Evolutionary conservation across 2,113 vertebrate genomes (phyloP), one percentile per base, ranked within the genome.

Genomic region (Perca schrenkii): DNA sequence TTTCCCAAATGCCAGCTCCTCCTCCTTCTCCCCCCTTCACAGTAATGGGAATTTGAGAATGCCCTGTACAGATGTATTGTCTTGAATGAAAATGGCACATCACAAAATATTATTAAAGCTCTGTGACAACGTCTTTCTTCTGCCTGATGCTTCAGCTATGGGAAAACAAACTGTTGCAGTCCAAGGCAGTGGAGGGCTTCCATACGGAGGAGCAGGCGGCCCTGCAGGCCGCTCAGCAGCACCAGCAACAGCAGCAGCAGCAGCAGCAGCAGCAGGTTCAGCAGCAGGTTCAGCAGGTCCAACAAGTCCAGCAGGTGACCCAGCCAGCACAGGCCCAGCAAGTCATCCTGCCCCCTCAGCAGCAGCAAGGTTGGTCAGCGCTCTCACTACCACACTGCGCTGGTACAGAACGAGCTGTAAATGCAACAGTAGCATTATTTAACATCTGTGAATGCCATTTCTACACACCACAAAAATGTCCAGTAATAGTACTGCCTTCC

Each of bases 151-250:
- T 56, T 17, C 87, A 99, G 98, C 96, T 99, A 31, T 99, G 98
- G 98, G 98, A 99, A 93, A 99, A 95, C 94, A 99, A 99, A 79
- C 94, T 99, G 89, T 95, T 98, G 96, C 98, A 99, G 93, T 99
- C 98, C 5, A 99, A 99, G 90, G 97, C 98, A 28, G 98, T 99
- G 91, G 98, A 99, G 90, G 98, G 98, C 78, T 99, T 99, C 95
- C 97, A 99, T 80, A 97, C 98, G 1, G 98, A 99, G 88, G 98
- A 99, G 85, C 98, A 98, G 90, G 96, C 96, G 65, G 96, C 97
- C 92, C 94, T 98, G 76, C 92, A 98, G 93, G 97, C 97, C 46
- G 96, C 96, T 21, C 97, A 97, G 25, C 97, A 96, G 76, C 96
- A 96, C 11, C 97, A 97, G 40, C 95, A 97, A 49, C 87, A 95